Evolutionary conservation across 2,797 vertebrate species (phyloP).

Genomic region (Oophaga sylvatica): DNA sequence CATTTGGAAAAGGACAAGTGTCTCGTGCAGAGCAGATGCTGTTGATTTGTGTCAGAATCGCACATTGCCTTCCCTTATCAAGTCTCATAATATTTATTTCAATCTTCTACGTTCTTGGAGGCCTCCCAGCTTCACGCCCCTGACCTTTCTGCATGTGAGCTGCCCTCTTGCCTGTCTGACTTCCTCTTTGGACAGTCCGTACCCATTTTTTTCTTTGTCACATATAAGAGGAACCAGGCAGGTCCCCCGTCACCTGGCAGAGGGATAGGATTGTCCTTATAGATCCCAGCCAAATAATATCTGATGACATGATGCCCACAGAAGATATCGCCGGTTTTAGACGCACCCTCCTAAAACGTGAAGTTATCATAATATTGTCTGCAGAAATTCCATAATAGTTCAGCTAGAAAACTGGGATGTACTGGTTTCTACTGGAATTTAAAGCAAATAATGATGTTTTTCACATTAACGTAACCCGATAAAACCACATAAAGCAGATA

Average conservation of each 20-base stretch:
- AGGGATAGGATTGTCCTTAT: not conserved
- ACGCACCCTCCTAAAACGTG: not conserved
- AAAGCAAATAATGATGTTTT: not conserved
- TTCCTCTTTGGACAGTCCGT: slow-evolving; percentile 45
- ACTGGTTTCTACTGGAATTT: not conserved
- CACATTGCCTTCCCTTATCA: slow-evolving; percentile 35
- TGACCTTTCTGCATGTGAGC: not conserved
- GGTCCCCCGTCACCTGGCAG: not conserved
- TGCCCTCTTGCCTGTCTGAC: slow-evolving; percentile 3
- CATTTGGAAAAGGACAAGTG: not conserved
- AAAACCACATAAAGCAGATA: not conserved
- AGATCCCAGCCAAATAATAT: not conserved
- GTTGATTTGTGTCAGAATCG: not conserved
- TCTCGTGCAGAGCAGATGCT: slow-evolving; percentile 1
- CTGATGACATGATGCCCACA: not conserved
- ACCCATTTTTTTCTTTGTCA: not conserved
- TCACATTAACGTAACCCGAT: not conserved
- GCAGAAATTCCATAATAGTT: not conserved
- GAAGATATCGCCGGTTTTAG: not conserved
- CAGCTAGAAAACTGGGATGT: not conserved
- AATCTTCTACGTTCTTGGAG: slow-evolving; percentile 45
- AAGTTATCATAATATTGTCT: not conserved
- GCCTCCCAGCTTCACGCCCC: slow-evolving; percentile 26
- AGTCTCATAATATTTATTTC: slow-evolving; percentile 25
- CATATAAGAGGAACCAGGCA: not conserved